phyloP scores from a whole-genome alignment of 2,113 vertebrate genomes.

The Ascaphus truei region DNA sequence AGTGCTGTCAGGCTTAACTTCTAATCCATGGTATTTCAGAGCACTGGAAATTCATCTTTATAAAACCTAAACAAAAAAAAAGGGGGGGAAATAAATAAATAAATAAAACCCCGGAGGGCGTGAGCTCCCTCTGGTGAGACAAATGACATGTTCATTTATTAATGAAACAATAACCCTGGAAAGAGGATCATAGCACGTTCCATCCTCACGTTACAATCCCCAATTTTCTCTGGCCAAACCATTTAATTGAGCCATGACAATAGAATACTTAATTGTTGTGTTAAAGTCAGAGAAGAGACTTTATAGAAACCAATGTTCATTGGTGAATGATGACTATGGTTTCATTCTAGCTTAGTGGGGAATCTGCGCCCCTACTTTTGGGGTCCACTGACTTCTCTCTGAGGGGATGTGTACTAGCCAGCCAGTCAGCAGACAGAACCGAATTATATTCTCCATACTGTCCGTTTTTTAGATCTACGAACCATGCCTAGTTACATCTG shows the following conservation, averaged over 20 bases:
- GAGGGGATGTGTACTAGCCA: too few relatives aligned
- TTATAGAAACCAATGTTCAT: conserved; percentile 60
- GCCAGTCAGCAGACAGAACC: too few relatives aligned
- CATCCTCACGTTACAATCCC: conserved; percentile 86
- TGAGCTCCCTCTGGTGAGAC: conserved; percentile 82
- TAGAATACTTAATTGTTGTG: conserved; percentile 76
- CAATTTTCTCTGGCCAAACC: conserved; percentile 81
- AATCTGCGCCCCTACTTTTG: too few relatives aligned
- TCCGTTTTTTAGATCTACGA: too few relatives aligned
- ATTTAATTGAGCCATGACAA: conserved; percentile 83
- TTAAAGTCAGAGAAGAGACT: conserved; percentile 70
- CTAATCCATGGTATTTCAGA: conserved; percentile 86
- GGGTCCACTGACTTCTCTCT: too few relatives aligned
- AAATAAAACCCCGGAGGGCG: conserved; percentile 76
- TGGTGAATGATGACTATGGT: conserved; percentile 59
- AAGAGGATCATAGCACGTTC: conserved; percentile 94
- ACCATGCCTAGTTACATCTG: too few relatives aligned
- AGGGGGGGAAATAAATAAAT: conserved; percentile 64
- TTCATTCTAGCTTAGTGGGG: too few relatives aligned
- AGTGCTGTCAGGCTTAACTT: conserved; percentile 85
- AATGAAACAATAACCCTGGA: conserved; percentile 94
- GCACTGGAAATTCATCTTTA: conserved; percentile 88
- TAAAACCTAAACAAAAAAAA: conserved; percentile 83
- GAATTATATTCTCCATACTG: too few relatives aligned
- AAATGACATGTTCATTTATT: conserved; percentile 95